Evolutionary conservation across 2,113 vertebrate species (phyloP), one percentile per base, ranked within the genome.

Genomic region (Salvelinus alpinus): DNA sequence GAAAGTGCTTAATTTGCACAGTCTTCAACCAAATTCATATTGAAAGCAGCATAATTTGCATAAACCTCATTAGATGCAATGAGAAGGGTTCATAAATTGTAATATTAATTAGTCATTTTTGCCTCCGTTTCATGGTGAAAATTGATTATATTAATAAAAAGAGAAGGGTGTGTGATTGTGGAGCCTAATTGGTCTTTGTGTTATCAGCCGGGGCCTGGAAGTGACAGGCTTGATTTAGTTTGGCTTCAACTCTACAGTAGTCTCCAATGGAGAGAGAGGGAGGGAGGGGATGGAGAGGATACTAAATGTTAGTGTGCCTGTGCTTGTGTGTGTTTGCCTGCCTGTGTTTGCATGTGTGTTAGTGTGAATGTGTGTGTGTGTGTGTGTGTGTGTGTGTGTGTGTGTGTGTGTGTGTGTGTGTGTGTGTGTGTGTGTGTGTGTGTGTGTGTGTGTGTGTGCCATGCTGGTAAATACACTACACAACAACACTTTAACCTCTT

Each of bases 11-110:
- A 92, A 94, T 94, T 94, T 93, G 88, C 89, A 90, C 85, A 79
- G 86, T 94, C 92, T 92, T 92, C 85, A 80, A 88, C 88, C 85
- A 91, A 94, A 94, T 92, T 94, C 91, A 91, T 88, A 91, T 88
- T 91, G 90, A 94, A 94, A 94, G 90, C 84, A 82, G 82, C 82
- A 81, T 77, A 91, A 98, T 99, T 98, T 95, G 96, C 97, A 99
- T 99, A 98, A 99, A 98, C 96, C 96, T 98, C 97, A 98, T 99
- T 99, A 98, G 94, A 94, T 94, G 93, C 95, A 93, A 93, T 92
- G 86, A 94, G 94, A 94, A 91, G 95, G 94, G 95, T 96, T 95
- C 96, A 99, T 99, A 97, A 97, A 98, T 98, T 95, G 95, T 97
- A 90, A 95, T 94, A 96, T 97, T 96, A 98, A 98, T 98, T 97